phyloP scores from a whole-genome alignment of 1,140 invertebrate genomes.

The Cepaea nemoralis region DNA sequence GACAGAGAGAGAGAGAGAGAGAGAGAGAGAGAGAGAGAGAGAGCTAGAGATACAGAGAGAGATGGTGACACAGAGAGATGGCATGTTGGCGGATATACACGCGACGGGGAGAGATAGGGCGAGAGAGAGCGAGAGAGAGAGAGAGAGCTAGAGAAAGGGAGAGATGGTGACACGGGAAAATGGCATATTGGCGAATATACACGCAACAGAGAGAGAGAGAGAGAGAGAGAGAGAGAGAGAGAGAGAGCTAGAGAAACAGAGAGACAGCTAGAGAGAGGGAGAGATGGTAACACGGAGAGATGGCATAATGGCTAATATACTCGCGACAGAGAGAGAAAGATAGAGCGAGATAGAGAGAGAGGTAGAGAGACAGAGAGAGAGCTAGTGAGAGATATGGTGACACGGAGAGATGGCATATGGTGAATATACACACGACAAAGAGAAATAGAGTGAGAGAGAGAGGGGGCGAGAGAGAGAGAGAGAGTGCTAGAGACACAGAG shows the following conservation, averaged over 20 bases:
- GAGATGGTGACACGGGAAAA: neutral
- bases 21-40: neutral
- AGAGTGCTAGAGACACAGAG: neutral
- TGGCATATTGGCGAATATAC: too few species aligned
- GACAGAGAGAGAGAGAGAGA: too few species aligned
- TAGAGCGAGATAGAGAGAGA: neutral
- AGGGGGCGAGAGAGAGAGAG: neutral
- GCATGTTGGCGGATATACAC: too few species aligned
- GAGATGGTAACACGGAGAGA: neutral
- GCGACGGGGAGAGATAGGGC: too few species aligned
- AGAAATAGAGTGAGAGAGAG: neutral
- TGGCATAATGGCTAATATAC: neutral
- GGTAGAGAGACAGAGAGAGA: neutral
- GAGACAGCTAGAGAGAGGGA: neutral
- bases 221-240: neutral
- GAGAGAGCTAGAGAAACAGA: neutral
- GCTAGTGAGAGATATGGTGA: neutral
- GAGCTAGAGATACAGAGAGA: neutral
- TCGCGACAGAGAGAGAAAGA: neutral
- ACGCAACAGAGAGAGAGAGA: neutral
- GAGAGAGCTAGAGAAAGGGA: too few species aligned
- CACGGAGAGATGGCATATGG: too few species aligned
- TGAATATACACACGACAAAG: neutral
- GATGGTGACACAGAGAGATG: too few species aligned
- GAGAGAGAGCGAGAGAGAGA: too few species aligned